phyloP scores from a whole-genome alignment of 2,888 invertebrate genomes.

The Torymus auratus region DNA sequence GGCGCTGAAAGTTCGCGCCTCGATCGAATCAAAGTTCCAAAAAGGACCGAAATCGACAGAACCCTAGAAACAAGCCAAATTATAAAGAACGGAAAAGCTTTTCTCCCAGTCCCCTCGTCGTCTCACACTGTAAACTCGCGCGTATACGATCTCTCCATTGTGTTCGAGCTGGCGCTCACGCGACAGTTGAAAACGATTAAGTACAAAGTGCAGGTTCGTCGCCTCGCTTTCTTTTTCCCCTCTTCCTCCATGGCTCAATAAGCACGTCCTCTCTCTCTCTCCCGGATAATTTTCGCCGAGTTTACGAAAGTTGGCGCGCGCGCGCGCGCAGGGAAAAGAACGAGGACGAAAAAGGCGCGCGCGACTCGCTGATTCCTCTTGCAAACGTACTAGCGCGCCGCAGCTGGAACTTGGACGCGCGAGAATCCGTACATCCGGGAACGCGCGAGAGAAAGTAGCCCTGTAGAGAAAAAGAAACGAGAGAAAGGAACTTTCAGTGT shows the following conservation, averaged over 20 bases:
- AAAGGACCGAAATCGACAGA: too few species aligned
- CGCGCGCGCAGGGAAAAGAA: conserved; percentile 53
- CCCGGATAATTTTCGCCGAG: conserved; percentile 66
- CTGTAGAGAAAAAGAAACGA: too few species aligned
- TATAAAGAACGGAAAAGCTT: too few species aligned
- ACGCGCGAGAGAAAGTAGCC: too few species aligned
- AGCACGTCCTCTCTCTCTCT: conserved; percentile 60
- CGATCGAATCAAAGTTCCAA: too few species aligned
- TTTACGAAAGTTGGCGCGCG: conserved; percentile 62
- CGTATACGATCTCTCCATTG: too few species aligned
- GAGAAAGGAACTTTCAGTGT: conserved; percentile 56
- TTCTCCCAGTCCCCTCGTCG: too few species aligned
- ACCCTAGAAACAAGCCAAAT: too few species aligned
- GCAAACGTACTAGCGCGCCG: conserved; percentile 44
- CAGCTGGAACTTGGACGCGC: conserved; percentile 58
- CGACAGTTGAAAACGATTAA: conserved; percentile 45
- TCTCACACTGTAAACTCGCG: too few species aligned
- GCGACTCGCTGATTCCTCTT: conserved; percentile 58
- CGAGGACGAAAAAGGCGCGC: conserved; percentile 57
- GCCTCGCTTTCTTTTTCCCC: conserved; percentile 1
- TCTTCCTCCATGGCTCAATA: conserved; percentile 62
- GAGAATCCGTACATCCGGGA: conserved; percentile 60
- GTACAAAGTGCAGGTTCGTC: conserved; percentile 40
- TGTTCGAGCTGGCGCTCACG: background rate
- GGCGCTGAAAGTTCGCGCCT: too few species aligned